These are phyloP conservation scores for Allolobophora icterica DNA, from an alignment of 2,888 invertebrate species.

Conservation along the genomic window DNA sequence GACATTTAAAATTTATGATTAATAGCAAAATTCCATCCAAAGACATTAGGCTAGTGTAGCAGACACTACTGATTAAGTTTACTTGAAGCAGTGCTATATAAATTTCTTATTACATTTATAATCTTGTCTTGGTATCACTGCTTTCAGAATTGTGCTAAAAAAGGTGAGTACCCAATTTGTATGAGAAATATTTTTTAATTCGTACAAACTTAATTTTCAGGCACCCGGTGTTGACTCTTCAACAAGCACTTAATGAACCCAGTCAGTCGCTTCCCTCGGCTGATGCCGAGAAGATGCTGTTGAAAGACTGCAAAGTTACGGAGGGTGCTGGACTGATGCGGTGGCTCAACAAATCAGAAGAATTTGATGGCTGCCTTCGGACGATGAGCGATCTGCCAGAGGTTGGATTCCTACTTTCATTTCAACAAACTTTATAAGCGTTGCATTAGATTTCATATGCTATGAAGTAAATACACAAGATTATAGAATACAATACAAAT, in stretches of 20 bases:
- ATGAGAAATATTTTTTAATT: background rate
- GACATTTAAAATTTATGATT: too few species aligned
- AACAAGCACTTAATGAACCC: conserved; percentile 61
- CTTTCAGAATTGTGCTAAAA: too few species aligned
- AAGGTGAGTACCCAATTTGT: too few species aligned
- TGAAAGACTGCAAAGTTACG: background rate
- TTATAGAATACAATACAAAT: too few species aligned
- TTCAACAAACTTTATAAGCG: background rate
- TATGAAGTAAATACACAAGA: background rate
- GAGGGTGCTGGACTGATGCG: conserved; percentile 30
- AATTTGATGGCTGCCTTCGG: conserved; percentile 55
- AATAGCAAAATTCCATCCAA: too few species aligned
- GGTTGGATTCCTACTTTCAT: conserved; percentile 48
- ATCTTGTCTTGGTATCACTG: too few species aligned
- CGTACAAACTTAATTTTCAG: conserved; percentile 52
- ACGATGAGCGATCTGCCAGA: conserved; percentile 55
- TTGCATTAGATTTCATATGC: background rate
- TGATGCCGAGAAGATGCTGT: conserved; percentile 21
- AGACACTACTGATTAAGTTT: too few species aligned
- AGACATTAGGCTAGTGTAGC: too few species aligned
- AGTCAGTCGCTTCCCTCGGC: conserved; percentile 43
- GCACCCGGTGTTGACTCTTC: conserved; percentile 59
- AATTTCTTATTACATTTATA: too few species aligned
- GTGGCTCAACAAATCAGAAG: conserved; percentile 55
- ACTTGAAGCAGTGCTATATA: too few species aligned